Percentiles rank a stretch among this genome's conserved stretches.
phyloP scores from a whole-genome alignment of 2,888 invertebrate species.

The Oligia strigilis region DNA sequence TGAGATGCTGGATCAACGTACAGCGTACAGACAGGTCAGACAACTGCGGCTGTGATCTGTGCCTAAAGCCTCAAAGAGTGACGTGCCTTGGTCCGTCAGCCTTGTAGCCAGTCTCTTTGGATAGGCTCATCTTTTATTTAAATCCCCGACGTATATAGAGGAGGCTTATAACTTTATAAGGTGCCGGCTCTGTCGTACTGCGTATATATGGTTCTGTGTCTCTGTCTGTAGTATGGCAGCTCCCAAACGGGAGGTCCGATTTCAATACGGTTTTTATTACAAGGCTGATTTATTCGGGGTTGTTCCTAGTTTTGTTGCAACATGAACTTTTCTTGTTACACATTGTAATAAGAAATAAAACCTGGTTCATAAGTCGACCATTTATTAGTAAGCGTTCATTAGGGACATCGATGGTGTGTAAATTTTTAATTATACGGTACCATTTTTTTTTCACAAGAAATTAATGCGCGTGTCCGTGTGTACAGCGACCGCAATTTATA shows the following conservation, averaged over 20 bases:
- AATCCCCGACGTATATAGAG: neutral
- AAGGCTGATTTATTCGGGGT: neutral
- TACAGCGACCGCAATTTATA: neutral
- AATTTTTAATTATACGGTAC: conserved; percentile 5
- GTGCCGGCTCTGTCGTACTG: neutral
- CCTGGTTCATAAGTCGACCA: neutral
- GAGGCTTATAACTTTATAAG: neutral
- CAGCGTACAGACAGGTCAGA: neutral
- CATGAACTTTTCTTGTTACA: neutral
- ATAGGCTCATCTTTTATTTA: neutral
- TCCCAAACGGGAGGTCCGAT: neutral
- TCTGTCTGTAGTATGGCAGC: neutral
- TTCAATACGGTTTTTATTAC: neutral
- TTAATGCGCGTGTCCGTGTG: neutral
- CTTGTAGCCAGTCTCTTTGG: neutral
- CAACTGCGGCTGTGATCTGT: neutral
- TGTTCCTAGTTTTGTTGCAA: neutral
- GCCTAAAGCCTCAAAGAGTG: neutral
- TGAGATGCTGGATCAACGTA: neutral
- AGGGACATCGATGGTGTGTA: neutral
- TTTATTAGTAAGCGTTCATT: neutral
- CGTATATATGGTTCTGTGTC: neutral
- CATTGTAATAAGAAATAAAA: neutral
- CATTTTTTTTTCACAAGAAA: neutral
- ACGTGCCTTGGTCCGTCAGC: neutral